phyloP scores from a whole-genome alignment of 2,888 invertebrate species.

The Orchestes rusci region DNA sequence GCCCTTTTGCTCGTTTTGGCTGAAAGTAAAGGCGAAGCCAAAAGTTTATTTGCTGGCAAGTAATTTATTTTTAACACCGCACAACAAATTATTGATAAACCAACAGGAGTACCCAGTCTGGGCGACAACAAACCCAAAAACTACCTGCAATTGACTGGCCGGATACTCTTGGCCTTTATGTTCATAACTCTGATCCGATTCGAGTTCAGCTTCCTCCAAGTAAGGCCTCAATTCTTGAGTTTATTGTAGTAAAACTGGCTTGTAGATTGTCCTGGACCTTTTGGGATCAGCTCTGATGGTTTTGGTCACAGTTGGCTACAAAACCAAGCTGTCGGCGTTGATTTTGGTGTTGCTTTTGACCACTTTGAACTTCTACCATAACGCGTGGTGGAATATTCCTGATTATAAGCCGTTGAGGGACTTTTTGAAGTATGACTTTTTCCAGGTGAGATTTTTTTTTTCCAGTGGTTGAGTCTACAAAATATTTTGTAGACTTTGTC shows the following conservation, averaged over 20 bases:
- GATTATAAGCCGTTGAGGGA: conserved; percentile 93
- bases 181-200: conserved; percentile 93
- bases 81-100: background rate
- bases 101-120: conserved; percentile 72
- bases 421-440: conserved; percentile 99
- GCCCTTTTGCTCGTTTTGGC: conserved; percentile 93
- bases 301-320: conserved; percentile 93
- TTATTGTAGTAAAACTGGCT: conserved; percentile 25
- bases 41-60: conserved; percentile 82
- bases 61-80: background rate
- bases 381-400: conserved; percentile 97
- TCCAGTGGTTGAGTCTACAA: background rate
- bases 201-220: conserved; percentile 84
- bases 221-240: conserved; percentile 34
- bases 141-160: conserved; percentile 91
- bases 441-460: conserved; percentile 67
- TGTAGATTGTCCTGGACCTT: conserved; percentile 83
- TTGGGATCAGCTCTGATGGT: conserved; percentile 93
- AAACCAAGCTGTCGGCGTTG: conserved; percentile 95
- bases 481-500: conserved; percentile 82
- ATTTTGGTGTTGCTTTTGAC: conserved; percentile 84
- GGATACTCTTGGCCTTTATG: conserved; percentile 96
- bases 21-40: conserved; percentile 90
- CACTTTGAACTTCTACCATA: conserved; percentile 91
- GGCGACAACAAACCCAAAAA: conserved; percentile 97